These are phyloP conservation scores for Triplophysa tibetana DNA, from an alignment of 2,113 vertebrate genomes.

Conservation along the genomic window DNA sequence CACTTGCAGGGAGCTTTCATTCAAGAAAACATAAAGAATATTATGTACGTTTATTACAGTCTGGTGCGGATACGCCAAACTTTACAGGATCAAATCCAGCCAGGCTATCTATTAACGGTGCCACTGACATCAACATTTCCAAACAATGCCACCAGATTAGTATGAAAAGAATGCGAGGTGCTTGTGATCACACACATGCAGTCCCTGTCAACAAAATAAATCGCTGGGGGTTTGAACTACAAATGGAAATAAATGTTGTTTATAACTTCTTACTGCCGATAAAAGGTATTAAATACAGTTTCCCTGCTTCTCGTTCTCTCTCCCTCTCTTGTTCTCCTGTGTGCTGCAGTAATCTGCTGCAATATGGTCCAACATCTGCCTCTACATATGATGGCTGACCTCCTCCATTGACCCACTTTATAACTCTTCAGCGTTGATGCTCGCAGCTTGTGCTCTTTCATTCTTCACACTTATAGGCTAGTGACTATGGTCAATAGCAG, in stretches of 20 bases:
- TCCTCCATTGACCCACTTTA: slow-evolving; percentile 84
- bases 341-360: slow-evolving; percentile 78
- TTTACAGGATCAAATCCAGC: slow-evolving; percentile 37
- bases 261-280: slow-evolving; percentile 2
- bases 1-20: background rate
- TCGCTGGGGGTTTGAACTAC: slow-evolving; percentile 6
- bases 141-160: slow-evolving; percentile 37
- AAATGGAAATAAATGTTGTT: slow-evolving; percentile 1
- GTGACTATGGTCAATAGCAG: no score
- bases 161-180: slow-evolving; percentile 2
- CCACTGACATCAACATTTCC: slow-evolving; percentile 35
- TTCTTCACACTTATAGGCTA: no score
- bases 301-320: slow-evolving; percentile 31
- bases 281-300: slow-evolving; percentile 27
- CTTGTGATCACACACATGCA: slow-evolving; percentile 26
- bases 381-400: slow-evolving; percentile 86
- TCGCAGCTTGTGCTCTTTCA: no score
- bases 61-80: slow-evolving; percentile 19
- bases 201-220: slow-evolving; percentile 19
- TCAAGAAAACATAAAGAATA: slow-evolving; percentile 17
- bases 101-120: slow-evolving; percentile 40
- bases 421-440: slow-evolving; percentile 66
- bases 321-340: slow-evolving; percentile 69
- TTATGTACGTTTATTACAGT: slow-evolving; percentile 32
- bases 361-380: slow-evolving; percentile 96